These are phyloP conservation scores for Hedya salicella DNA, from an alignment of 2,888 invertebrate species.

Conservation along the genomic window DNA sequence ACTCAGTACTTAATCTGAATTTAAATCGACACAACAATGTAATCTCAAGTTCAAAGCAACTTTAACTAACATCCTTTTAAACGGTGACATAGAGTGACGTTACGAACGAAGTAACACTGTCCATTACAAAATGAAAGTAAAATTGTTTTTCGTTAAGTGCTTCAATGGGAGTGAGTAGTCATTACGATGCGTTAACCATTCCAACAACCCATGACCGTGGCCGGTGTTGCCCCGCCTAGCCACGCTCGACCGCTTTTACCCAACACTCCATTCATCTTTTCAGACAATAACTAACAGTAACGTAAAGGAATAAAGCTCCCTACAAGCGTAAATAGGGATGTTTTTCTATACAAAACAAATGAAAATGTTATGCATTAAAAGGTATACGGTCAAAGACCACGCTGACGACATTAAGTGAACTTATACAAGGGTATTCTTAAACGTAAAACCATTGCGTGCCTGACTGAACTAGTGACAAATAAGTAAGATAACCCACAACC, in stretches of 20 bases:
- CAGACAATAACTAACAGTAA: conserved; percentile 10
- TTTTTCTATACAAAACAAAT: conserved; percentile 26
- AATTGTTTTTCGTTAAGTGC: conserved; percentile 33
- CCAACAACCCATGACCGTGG: conserved; percentile 49
- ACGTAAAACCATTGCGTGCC: neutral
- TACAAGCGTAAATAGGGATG: neutral
- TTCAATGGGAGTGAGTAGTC: conserved; percentile 21
- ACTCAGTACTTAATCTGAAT: neutral
- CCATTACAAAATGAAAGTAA: conserved; percentile 35
- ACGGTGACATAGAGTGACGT: neutral
- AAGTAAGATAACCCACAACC: no score
- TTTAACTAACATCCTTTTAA: neutral
- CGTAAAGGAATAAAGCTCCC: neutral
- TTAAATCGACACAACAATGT: neutral
- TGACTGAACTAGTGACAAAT: neutral
- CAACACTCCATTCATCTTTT: neutral
- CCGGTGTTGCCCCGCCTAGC: conserved; percentile 48
- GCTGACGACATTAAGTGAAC: conserved; percentile 6
- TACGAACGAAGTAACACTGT: conserved; percentile 16
- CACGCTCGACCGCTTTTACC: conserved; percentile 41
- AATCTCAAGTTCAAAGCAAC: neutral
- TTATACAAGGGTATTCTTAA: neutral
- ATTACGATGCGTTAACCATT: conserved; percentile 46
- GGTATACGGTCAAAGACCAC: conserved; percentile 13
- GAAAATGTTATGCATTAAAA: conserved; percentile 19